A percentile compares a stretch with the other conserved stretches of the same genome.
phyloP scores from a whole-genome alignment of 2,113 vertebrate genomes.

The Peromyscus californicus region DNA sequence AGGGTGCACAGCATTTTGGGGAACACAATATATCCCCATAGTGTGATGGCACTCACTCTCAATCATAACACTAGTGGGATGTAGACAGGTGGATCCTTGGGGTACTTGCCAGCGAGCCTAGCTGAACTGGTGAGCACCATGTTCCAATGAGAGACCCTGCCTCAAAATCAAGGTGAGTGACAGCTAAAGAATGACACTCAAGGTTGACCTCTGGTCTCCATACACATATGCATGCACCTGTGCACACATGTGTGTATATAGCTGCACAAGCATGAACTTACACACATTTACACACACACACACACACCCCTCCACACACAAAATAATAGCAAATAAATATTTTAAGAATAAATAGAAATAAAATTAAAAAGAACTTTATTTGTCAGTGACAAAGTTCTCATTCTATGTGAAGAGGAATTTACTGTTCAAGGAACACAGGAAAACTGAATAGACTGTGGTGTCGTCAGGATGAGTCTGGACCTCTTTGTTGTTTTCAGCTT shows the following conservation, averaged over 20 bases:
- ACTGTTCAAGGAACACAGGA: neutral
- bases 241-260: neutral
- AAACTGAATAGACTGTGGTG: neutral
- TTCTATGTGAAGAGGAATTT: neutral
- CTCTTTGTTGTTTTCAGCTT: neutral
- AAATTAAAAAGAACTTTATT: neutral
- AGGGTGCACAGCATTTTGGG: too few relatives aligned
- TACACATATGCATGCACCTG: neutral
- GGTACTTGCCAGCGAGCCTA: neutral
- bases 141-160: neutral
- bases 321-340: neutral
- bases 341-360: neutral
- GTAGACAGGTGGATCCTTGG: too few relatives aligned
- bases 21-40: too few relatives aligned
- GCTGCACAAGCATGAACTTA: neutral
- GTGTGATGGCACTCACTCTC: neutral
- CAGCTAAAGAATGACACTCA: neutral
- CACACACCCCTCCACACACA: neutral
- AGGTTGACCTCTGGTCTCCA: neutral
- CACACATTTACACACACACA: neutral
- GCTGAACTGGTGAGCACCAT: neutral
- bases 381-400: neutral
- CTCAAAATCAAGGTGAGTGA: neutral
- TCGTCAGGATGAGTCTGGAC: neutral
- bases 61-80: neutral